Percentiles rank a stretch among this genome's conserved stretches.
Conservation (phyloP, 2,113 vertebrate genomes). For the Notarius lentiginosus region DNA sequence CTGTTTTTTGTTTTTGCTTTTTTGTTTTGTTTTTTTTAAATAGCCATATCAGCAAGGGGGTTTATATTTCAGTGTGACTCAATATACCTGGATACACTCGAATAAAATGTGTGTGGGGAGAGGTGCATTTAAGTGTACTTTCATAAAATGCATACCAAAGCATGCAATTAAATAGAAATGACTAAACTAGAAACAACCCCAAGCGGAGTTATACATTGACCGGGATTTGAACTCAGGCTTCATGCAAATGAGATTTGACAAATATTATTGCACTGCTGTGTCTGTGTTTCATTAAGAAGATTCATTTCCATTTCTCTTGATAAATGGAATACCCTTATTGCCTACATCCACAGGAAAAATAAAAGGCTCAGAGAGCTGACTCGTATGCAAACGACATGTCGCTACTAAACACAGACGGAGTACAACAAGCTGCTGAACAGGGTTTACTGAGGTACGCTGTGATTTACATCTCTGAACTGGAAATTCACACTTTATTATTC, state of each 20-base stretch:
- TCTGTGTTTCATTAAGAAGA: conserved; percentile 33
- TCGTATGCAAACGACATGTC: neutral
- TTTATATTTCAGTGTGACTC: neutral
- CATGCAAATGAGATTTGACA: conserved; percentile 28
- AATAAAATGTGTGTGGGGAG: neutral
- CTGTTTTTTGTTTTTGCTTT: too few species aligned
- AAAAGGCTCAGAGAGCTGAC: neutral
- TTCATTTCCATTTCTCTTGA: conserved; percentile 31
- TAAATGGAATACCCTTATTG: conserved; percentile 9
- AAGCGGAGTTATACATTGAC: conserved; percentile 15
- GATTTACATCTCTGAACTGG: neutral
- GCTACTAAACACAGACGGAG: neutral
- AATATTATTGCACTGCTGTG: conserved; percentile 32
- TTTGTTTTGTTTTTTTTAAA: too few species aligned
- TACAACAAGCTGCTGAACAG: neutral
- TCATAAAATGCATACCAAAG: neutral
- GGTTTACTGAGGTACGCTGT: neutral
- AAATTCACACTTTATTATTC: neutral
- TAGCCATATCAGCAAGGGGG: too few species aligned
- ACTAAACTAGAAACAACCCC: conserved; percentile 9
- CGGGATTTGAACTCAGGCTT: conserved; percentile 20
- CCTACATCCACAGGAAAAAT: neutral
- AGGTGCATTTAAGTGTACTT: neutral
- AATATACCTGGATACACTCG: neutral
- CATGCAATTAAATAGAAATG: neutral